phyloP scores from a whole-genome alignment of 2,888 invertebrate genomes.

The Metallyticus violacea region DNA sequence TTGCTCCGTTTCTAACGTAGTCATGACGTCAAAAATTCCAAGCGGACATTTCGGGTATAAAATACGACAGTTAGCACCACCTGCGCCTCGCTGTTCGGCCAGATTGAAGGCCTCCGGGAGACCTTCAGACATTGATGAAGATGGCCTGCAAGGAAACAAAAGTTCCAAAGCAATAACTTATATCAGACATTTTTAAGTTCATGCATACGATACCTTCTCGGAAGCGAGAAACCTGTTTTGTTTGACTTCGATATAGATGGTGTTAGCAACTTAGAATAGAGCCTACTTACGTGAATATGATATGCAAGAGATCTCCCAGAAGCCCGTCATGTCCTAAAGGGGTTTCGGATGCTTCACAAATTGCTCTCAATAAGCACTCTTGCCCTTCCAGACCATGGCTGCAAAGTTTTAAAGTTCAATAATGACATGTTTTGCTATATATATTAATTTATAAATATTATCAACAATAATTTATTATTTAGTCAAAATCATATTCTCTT shows the following conservation, averaged over 20 bases:
- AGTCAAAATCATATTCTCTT: no score
- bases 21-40: slow-evolving; percentile 26
- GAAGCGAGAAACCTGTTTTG: not conserved
- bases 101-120: slow-evolving; percentile 18
- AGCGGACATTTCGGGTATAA: slow-evolving; percentile 23
- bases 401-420: slow-evolving; percentile 35
- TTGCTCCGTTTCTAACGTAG: not conserved
- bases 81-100: slow-evolving; percentile 27
- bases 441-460: no score
- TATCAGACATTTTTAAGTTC: no score
- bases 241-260: no score
- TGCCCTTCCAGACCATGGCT: slow-evolving; percentile 62
- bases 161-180: not conserved
- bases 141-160: slow-evolving; percentile 46
- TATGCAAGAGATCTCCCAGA: slow-evolving; percentile 63
- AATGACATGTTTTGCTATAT: no score
- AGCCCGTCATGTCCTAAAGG: slow-evolving; percentile 60
- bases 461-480: no score
- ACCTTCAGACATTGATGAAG: slow-evolving; percentile 42
- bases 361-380: slow-evolving; percentile 60
- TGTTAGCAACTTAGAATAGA: not conserved
- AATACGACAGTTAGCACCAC: slow-evolving; percentile 9
- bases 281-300: slow-evolving; percentile 63
- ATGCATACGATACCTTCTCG: not conserved
- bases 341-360: slow-evolving; percentile 65